A percentile compares a stretch with the other conserved stretches of the same genome.
phyloP scores from a whole-genome alignment of 2,888 invertebrate species.

The Eretmocerus hayati region DNA sequence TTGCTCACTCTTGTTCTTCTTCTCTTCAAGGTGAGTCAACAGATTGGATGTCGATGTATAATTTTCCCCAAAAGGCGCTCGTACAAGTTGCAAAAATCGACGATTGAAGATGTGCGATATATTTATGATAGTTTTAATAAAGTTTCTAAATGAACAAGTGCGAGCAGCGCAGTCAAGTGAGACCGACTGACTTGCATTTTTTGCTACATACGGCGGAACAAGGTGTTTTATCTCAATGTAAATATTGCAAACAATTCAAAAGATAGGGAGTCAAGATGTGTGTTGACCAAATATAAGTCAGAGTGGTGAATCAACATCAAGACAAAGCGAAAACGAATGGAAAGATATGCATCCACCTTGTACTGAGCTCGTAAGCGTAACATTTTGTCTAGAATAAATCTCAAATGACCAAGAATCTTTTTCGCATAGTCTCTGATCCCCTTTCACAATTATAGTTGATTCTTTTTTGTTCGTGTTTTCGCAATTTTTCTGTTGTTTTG shows the following conservation, averaged over 20 bases:
- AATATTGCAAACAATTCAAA: slow-evolving; percentile 16
- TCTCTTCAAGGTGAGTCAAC: slow-evolving; percentile 10
- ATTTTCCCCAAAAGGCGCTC: slow-evolving; percentile 15
- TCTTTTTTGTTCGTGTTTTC: slow-evolving; percentile 12
- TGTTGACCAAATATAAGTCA: slow-evolving; percentile 27
- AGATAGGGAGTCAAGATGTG: slow-evolving; percentile 26
- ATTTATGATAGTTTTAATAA: slow-evolving; percentile 47
- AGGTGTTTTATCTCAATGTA: slow-evolving; percentile 20
- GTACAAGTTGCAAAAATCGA: slow-evolving; percentile 29
- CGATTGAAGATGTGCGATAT: slow-evolving; percentile 41
- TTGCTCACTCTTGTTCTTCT: too few relatives aligned
- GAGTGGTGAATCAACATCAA: slow-evolving; percentile 18
- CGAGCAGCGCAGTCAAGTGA: slow-evolving; percentile 3
- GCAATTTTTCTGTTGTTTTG: too few relatives aligned
- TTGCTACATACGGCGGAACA: slow-evolving; percentile 14
- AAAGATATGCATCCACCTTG: slow-evolving; percentile 29
- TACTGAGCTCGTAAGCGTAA: slow-evolving; percentile 43
- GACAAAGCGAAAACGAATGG: slow-evolving; percentile 26
- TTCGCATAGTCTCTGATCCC: slow-evolving; percentile 21
- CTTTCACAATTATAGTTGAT: slow-evolving; percentile 5
- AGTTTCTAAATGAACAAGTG: slow-evolving; percentile 41
- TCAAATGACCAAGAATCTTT: slow-evolving; percentile 41
- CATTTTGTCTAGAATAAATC: slow-evolving; percentile 47
- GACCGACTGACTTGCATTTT: slow-evolving; percentile 10
- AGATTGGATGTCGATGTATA: slow-evolving; percentile 6